Evolutionary conservation across 2,113 vertebrate genomes (phyloP).

Genomic region (Lanius collurio): DNA sequence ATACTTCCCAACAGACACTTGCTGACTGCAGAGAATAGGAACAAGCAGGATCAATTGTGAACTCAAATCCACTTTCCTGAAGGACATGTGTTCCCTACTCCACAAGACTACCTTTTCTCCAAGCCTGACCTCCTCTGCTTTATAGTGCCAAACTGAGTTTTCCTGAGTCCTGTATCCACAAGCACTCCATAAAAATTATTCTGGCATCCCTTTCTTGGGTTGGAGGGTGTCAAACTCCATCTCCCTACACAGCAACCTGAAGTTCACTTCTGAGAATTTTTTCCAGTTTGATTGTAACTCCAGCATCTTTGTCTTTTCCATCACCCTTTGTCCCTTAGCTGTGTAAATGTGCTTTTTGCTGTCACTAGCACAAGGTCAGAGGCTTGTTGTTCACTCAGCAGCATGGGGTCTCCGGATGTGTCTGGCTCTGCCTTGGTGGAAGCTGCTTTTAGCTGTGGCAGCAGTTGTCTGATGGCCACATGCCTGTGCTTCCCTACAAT

Average conservation of each 20-base stretch:
- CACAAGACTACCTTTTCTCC: neutral
- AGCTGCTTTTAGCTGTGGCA: neutral
- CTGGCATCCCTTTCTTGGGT: neutral
- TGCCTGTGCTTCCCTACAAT: accelerated
- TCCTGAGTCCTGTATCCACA: neutral
- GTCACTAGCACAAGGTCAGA: neutral
- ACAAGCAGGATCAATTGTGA: neutral
- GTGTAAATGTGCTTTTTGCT: accelerated
- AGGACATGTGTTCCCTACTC: neutral
- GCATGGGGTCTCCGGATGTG: accelerated
- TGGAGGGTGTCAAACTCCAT: neutral
- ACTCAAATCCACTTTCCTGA: neutral
- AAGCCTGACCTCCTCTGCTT: neutral
- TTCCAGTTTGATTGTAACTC: neutral
- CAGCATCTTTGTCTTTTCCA: neutral
- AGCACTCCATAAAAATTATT: neutral
- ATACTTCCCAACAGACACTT: neutral
- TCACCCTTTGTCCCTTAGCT: neutral
- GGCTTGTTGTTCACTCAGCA: neutral
- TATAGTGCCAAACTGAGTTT: neutral
- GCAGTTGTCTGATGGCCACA: neutral
- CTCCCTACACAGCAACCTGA: accelerated
- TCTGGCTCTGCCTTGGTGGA: neutral
- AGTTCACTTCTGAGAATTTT: neutral
- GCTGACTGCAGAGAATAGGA: neutral